Base-by-base conservation (phyloP, 64 coral and sea anemone species). In the Cladopsammia gracilis region DNA sequence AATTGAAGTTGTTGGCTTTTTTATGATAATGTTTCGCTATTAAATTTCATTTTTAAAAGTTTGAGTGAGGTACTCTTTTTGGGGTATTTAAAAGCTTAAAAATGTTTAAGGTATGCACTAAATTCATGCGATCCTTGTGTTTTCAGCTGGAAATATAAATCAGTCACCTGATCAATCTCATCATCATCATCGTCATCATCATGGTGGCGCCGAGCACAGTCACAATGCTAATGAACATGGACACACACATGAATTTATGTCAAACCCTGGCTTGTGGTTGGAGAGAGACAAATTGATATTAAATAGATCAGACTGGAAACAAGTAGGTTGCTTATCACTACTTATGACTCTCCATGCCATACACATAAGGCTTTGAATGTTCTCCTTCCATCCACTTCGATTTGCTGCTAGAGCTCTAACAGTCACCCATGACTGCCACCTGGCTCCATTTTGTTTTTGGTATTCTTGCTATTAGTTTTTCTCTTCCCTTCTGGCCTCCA, bases 191-290 rank as follows among this genome's bases (percentile, higher is more conserved):
- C 26, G 68, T 23, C 79, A 83, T 22, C 34, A 68, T 34, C 34
- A 34, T 34, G 34, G 34, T 34, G 34, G 34, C 34, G 34, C 34
- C 2, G 34, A 34, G 34, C 34, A 34, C 34, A 34, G 34, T 34
- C 34, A 34, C 34, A 34, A 34, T 22, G 75, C 75, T 10, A 57
- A 93, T 58, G 93, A 95, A 78, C 93, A 95, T 87, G 88, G 88
- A 78, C 93, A 95, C 73, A 87, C 93, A 9, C 93, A 95, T 87
- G 93, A 95, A 70, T 73, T 91, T 45, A 75, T 95, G 58, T 84
- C 89, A 3, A 86, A 79, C 46, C 89, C 93, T 52, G 93, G 93
- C 26, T 58, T 91, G 20, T 95, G 93, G 93, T 91, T 71, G 57
- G 89, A 91, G 13, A 79, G 93, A 71, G 89, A 95, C 57, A 95